Base-by-base conservation (phyloP, 2,888 invertebrate genomes). In the Salpingus planirostris region DNA sequence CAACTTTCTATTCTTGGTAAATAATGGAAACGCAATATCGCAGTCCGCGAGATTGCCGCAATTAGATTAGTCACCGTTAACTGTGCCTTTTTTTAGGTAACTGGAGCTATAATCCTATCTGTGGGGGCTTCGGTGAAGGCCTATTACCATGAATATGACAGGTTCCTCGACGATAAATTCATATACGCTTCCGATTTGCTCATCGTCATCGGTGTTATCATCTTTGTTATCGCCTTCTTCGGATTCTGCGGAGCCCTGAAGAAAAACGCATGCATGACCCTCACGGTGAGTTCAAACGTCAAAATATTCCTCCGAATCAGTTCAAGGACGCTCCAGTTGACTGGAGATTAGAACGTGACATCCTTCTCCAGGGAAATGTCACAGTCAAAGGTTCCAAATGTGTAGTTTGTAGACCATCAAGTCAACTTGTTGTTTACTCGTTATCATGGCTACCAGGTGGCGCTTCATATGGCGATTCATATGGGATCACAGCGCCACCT, bases 241-340 rank as follows among this genome's bases (percentile, higher is more conserved):
- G 96, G 95, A 44, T 96, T 93, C 69, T 95, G 91, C 54, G 96
- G 96, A 21, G 93, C 95, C 11, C 74, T 89, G 35, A 87, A 87
- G 57, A 93, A 95, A 66, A 93, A 87, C 65, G 84, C 89, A 55
- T 91, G 90, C 70, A 88, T 95, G 84, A 83, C 91, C 40, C 76
- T 88, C 43, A 85, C 86, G 40, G 92, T 92, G 67, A 79, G 81
- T n/a, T n/a, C n/a, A n/a, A n/a, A n/a, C n/a, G n/a, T n/a, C n/a
- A n/a, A n/a, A n/a, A n/a, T n/a, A n/a, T n/a, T n/a, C n/a, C n/a
- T n/a, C n/a, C n/a, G n/a, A n/a, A n/a, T n/a, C n/a, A n/a, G n/a
- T n/a, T n/a, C n/a, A n/a, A n/a, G n/a, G n/a, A n/a, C n/a, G n/a
- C n/a, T n/a, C n/a, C n/a, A n/a, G n/a, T n/a, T n/a, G n/a, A n/a